Base-by-base conservation (phyloP, 2,113 vertebrate species). In the Ammospiza nelsoni region DNA sequence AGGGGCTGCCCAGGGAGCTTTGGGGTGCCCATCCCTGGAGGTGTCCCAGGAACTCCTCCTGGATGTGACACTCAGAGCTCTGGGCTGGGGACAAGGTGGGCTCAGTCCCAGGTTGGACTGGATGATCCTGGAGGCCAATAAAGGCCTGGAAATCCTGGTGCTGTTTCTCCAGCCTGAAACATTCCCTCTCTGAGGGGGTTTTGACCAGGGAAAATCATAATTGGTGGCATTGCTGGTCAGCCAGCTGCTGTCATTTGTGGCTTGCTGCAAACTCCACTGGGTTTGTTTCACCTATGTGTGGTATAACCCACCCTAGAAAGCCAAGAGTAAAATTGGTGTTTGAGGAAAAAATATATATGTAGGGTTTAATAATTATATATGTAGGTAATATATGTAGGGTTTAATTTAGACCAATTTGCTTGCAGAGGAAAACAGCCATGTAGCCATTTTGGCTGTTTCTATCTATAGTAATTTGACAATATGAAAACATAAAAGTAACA, bases 41-140 rank as follows among this genome's bases (percentile, higher is more conserved):
- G 24, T 35, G 52, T 17, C 35, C 5, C 0, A 21, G 43, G 44
- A 43, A 43, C 0, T 0, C 3, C 0, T 0, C 3, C 31, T 59
- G 44, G 6, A 44, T 0, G 6, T 33, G 33, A 15, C 63, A 44
- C 54, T 44, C 33, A 19, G 55, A 0, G 46, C 33, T 51, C 61
- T 25, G 51, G 16, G 12, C 29, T 68, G 54, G 72, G 20, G 22
- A 51, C 74, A 54, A 9, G 48, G 48, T 29, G 65, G 57, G 33
- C 18, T 55, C 15, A 10, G 39, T 10, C 66, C 19, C 28, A 35
- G 49, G 4, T 20, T 9, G 10, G 49, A 14, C 49, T 88, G 11
- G 12, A 17, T 49, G 49, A 17, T 8, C 35, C 3, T 9, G 4
- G 35, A 22, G 21, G 7, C 28, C 0, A 5, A 31, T 63, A 23